These are phyloP conservation scores for Ochotona curzoniae DNA, from an alignment of 2,113 vertebrate genomes.

Conservation along the genomic window DNA sequence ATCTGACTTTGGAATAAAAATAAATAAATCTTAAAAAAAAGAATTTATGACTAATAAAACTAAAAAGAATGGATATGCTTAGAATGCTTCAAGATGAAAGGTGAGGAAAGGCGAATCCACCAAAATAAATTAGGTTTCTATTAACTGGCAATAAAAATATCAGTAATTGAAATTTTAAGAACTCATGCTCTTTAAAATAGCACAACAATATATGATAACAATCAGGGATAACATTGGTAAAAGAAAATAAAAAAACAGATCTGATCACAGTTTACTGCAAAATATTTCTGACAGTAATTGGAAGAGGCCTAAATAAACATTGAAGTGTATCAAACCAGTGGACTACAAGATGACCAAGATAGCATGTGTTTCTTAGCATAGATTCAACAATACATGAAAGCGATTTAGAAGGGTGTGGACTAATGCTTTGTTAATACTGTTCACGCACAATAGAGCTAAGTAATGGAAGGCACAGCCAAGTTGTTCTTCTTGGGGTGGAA, in stretches of 20 bases:
- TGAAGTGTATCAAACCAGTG: no score
- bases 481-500: not conserved
- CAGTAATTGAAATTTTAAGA: not conserved
- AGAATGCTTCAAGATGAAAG: not conserved
- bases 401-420: not conserved
- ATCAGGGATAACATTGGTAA: not conserved
- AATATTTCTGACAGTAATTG: not conserved
- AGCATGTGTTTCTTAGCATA: not conserved
- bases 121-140: not conserved
- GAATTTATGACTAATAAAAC: no score
- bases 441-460: not conserved
- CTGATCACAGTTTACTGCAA: not conserved
- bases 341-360: not conserved
- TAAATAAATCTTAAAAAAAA: no score
- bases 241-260: not conserved
- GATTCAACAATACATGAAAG: not conserved
- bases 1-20: no score
- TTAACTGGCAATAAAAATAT: not conserved
- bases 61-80: not conserved
- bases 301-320: not conserved
- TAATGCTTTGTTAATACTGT: not conserved
- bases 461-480: no score
- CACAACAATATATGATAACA: not conserved
- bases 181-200: not conserved
- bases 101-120: not conserved